Conservation (phyloP, 1,140 invertebrate genomes). For the Scaptomyza montana region DNA sequence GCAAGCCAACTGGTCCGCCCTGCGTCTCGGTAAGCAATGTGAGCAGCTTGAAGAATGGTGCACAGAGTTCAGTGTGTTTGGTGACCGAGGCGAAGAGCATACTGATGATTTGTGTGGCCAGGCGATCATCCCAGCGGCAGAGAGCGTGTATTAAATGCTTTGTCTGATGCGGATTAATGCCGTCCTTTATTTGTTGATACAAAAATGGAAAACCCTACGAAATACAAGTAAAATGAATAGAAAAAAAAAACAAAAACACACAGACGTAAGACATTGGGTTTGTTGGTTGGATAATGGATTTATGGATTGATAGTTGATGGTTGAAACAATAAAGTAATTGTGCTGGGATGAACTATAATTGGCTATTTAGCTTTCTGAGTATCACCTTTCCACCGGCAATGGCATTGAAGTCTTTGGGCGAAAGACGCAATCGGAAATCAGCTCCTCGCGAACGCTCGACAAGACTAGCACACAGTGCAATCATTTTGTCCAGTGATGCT, state of each 20-base stretch:
- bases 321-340: slow-evolving; percentile 22
- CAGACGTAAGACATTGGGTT: slow-evolving; percentile 28
- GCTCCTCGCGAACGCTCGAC: slow-evolving; percentile 94
- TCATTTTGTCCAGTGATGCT: slow-evolving; percentile 97
- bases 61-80: slow-evolving; percentile 93
- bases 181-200: slow-evolving; percentile 96
- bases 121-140: slow-evolving; percentile 93
- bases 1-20: slow-evolving; percentile 91
- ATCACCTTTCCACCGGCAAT: slow-evolving; percentile 93
- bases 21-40: slow-evolving; percentile 91
- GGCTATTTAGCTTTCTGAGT: slow-evolving; percentile 62
- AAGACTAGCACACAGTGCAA: slow-evolving; percentile 93
- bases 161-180: slow-evolving; percentile 95
- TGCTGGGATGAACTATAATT: slow-evolving; percentile 43
- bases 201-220: slow-evolving; percentile 94
- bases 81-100: slow-evolving; percentile 96
- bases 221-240: slow-evolving; percentile 52
- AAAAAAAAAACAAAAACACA: slow-evolving; percentile 38
- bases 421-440: slow-evolving; percentile 90
- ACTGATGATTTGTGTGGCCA: slow-evolving; percentile 92
- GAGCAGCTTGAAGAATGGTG: slow-evolving; percentile 96
- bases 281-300: slow-evolving; percentile 19
- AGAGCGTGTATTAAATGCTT: slow-evolving; percentile 95
- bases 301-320: slow-evolving; percentile 26
- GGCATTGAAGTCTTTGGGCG: slow-evolving; percentile 91